A percentile compares a stretch with the other conserved stretches of the same genome.
phyloP scores from a whole-genome alignment of 2,113 vertebrate species.

The Cololabis saira region DNA sequence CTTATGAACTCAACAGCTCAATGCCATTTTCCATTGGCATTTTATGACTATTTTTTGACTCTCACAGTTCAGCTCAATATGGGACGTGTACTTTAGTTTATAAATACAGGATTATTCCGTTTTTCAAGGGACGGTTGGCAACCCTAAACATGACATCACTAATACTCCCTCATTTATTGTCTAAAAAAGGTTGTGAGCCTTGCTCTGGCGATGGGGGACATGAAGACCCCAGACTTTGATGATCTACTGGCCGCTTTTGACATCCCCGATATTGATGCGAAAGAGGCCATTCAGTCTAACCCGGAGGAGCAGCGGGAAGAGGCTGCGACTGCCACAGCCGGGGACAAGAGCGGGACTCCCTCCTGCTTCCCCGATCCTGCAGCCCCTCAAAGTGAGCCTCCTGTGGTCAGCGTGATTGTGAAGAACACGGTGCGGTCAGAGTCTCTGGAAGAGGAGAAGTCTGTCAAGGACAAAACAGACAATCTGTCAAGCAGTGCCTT shows the following conservation, averaged over 20 bases:
- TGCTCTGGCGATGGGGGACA: conserved; percentile 91
- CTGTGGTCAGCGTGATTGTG: conserved; percentile 94
- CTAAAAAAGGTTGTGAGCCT: conserved; percentile 64
- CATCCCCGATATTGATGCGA: conserved; percentile 96
- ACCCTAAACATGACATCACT: no score
- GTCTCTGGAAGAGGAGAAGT: conserved; percentile 75
- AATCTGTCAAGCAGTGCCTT: conserved; percentile 19
- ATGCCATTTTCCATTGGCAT: no score
- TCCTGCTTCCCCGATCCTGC: conserved; percentile 66
- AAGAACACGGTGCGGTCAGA: conserved; percentile 91
- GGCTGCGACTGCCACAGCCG: conserved; percentile 61
- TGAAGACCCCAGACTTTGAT: conserved; percentile 98
- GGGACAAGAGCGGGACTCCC: conserved; percentile 57
- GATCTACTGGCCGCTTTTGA: conserved; percentile 97
- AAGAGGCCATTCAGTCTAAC: conserved; percentile 91
- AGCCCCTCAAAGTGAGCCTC: conserved; percentile 75
- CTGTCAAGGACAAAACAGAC: conserved; percentile 11
- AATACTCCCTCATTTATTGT: not conserved
- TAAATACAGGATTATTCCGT: no score
- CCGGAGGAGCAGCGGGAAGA: conserved; percentile 80
- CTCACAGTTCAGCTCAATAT: no score
- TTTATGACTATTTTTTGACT: no score
- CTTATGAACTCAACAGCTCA: no score
- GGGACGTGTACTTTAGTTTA: no score
- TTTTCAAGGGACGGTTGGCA: no score